These are phyloP conservation scores for Acleris holmiana DNA, from an alignment of 2,888 invertebrate species.

Conservation along the genomic window DNA sequence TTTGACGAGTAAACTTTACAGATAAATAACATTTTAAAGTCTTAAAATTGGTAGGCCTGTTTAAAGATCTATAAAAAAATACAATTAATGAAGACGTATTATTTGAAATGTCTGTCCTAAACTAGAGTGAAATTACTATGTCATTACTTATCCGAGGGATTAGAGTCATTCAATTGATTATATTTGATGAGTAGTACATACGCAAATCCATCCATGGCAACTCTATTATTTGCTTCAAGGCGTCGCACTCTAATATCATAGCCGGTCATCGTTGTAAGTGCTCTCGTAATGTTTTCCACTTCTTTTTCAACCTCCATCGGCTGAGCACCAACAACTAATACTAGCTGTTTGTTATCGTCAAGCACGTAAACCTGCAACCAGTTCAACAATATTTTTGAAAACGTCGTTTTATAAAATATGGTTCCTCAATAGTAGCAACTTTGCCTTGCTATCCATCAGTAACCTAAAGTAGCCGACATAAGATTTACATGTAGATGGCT, in stretches of 20 bases:
- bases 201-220: slow-evolving; percentile 87
- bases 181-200: slow-evolving; percentile 68
- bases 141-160: background rate
- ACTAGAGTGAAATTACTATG: too few relatives aligned
- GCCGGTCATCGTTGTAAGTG: slow-evolving; percentile 89
- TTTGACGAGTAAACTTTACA: too few relatives aligned
- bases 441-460: too few relatives aligned
- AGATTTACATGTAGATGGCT: too few relatives aligned
- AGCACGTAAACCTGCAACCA: slow-evolving; percentile 89
- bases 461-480: too few relatives aligned
- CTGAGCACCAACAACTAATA: slow-evolving; percentile 90
- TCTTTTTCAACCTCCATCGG: slow-evolving; percentile 90
- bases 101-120: too few relatives aligned
- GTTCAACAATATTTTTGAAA: background rate
- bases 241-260: slow-evolving; percentile 91
- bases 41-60: too few relatives aligned
- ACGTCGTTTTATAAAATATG: too few relatives aligned
- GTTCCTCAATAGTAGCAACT: too few relatives aligned
- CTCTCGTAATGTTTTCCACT: slow-evolving; percentile 87
- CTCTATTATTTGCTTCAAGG: slow-evolving; percentile 89
- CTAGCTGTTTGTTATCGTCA: slow-evolving; percentile 91
- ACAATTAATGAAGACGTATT: too few relatives aligned
- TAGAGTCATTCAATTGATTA: background rate
- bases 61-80: too few relatives aligned
- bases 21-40: too few relatives aligned